Percentiles rank a stretch among this genome's conserved stretches.
These are phyloP conservation scores for Bombus haemorrhoidalis DNA, from an alignment of 1,140 invertebrate genomes.

Conservation along the genomic window DNA sequence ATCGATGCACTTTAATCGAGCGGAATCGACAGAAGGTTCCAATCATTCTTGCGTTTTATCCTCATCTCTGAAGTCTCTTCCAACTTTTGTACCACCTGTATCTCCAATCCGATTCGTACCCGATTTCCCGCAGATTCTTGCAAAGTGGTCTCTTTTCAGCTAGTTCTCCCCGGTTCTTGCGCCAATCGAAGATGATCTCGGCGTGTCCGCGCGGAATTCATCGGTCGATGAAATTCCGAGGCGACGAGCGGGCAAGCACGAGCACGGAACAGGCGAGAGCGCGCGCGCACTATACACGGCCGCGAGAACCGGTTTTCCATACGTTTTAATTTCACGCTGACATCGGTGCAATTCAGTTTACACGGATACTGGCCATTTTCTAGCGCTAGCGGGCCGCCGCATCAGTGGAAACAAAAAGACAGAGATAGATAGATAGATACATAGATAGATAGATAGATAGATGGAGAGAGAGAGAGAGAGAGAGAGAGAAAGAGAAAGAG, in stretches of 20 bases:
- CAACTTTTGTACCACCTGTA: neutral
- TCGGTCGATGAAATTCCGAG: slow-evolving; percentile 66
- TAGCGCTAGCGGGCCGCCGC: slow-evolving; percentile 59
- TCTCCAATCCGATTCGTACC: neutral
- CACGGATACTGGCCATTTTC: slow-evolving; percentile 78
- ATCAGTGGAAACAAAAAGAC: slow-evolving; percentile 33
- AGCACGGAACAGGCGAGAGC: neutral
- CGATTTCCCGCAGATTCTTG: neutral
- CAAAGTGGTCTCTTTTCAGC: neutral
- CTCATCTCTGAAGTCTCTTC: no score
- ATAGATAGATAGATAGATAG: neutral
- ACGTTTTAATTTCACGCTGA: slow-evolving; percentile 82
- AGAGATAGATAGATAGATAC: neutral
- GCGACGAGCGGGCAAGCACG: slow-evolving; percentile 24
- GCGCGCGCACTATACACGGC: slow-evolving; percentile 2
- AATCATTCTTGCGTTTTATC: neutral
- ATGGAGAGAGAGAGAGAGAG: neutral
- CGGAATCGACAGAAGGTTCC: neutral
- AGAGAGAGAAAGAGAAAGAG: neutral
- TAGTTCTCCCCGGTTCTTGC: neutral
- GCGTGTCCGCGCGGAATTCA: slow-evolving; percentile 37
- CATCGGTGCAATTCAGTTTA: slow-evolving; percentile 81
- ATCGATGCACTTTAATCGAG: neutral
- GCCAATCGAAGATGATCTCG: neutral
- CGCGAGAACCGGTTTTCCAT: slow-evolving; percentile 78